Base-by-base conservation (phyloP, 2,797 vertebrate species). In the Morus bassanus region DNA sequence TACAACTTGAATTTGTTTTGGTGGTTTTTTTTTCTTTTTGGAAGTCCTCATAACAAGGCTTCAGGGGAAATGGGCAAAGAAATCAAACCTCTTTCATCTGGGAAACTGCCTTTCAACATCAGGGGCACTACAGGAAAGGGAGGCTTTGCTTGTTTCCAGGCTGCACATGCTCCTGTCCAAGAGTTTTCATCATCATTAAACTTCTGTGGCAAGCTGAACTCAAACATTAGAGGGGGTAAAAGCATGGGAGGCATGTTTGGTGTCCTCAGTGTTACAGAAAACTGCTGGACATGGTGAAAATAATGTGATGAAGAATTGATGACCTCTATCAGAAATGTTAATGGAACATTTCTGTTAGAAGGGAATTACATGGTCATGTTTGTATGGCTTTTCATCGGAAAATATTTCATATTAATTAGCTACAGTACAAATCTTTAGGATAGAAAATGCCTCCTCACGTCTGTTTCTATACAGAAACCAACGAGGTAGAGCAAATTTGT, bases 371-470 rank as follows among this genome's bases (percentile, higher is more conserved):
- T 51, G 69, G 64, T 84, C 69, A 83, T 89, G 78, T 96, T 96
- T 95, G 85, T 92, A 84, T 86, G 79, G 76, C 61, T 96, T 93
- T 93, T 84, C 65, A 33, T 56, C 76, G 50, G 82, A 85, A 94
- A 94, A 81, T 79, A 93, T 84, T 93, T 96, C 76, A 91, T 89
- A 89, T 86, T 93, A 96, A 96, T 76, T 85, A 22, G 43, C 54
- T 78, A 25, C 61, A 72, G 91, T 75, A 59, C 51, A 93, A 94
- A 92, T 72, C 82, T 90, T 90, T 70, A 51, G 68, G 69, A 54
- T 69, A 75, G 50, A 57, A 88, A 93, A 88, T 85, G 43, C 65
- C 17, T 91, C 51, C 61, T 87, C 37, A 3, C 80, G 57, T 75
- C 82, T 94, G 72, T 33, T 93, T 96, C 91, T 84, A 50, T 60